These are phyloP conservation scores for Cinclus mexicanus DNA, from an alignment of 2,113 vertebrate species.

Conservation along the genomic window DNA sequence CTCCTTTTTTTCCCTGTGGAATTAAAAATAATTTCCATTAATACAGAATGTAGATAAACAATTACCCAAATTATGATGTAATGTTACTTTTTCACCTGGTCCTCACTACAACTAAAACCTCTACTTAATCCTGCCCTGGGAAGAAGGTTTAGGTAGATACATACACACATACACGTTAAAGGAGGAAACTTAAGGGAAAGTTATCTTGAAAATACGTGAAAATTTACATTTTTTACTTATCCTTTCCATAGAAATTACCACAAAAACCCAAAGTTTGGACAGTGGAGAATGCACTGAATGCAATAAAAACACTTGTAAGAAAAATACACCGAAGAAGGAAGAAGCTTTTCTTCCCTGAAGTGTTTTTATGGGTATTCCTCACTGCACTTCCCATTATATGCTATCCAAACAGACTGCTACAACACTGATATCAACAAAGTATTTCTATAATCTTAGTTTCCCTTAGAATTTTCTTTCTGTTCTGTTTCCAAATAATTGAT, in stretches of 20 bases:
- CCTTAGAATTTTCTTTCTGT: background rate
- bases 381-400: background rate
- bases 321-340: background rate
- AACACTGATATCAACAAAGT: background rate
- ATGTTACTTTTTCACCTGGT: background rate
- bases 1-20: background rate
- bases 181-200: background rate
- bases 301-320: background rate
- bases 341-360: background rate
- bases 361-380: background rate
- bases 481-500: background rate
- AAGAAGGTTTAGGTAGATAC: background rate
- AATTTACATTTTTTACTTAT: background rate
- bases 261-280: background rate
- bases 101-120: background rate
- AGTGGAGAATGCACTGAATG: background rate
- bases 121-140: background rate
- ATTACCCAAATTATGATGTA: background rate
- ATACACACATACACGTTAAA: background rate
- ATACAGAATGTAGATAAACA: background rate
- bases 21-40: background rate
- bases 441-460: background rate
- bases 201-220: background rate
- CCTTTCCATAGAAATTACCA: background rate
- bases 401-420: background rate